Evolutionary conservation across 2,113 vertebrate genomes (phyloP), one percentile per base, ranked within the genome.

Genomic region (Pteruthius melanotis): DNA sequence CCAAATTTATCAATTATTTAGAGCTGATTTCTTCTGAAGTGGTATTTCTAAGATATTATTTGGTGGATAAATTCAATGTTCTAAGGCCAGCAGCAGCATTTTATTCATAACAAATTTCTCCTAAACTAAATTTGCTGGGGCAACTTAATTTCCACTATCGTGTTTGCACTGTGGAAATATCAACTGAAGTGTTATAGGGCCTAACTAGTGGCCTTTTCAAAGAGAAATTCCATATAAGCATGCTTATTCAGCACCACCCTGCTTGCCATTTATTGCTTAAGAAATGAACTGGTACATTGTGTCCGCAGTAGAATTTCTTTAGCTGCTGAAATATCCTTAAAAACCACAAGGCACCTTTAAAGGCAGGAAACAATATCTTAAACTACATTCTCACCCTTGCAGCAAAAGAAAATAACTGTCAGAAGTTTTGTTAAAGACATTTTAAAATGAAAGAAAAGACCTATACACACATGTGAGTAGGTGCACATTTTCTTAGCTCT

Each of bases 1-100:
- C 98, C 98, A 98, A 98, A 99, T 99, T 99, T 99, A 98, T 98
- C 98, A 98, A 99, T 99, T 98, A 98, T 99, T 99, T 99, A 98
- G 98, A 97, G 98, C 97, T 98, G 98, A 99, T 99, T 99, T 98
- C 98, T 99, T 99, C 98, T 98, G 98, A 99, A 99, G 98, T 98
- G 94, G 98, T 96, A 98, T 98, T 98, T 98, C 98, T 97, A 96
- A 98, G 98, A 99, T 99, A 99, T 99, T 99, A 98, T 99, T 99
- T 99, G 98, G 98, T 98, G 98, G 98, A 97, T 98, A 99, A 99
- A 99, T 99, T 98, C 98, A 99, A 99, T 99, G 99, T 98, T 98
- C 98, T 97, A 96, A 94, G 95, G 96, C 98, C 96, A 97, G 98
- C 97, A 98, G 97, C 97, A 97, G 97, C 94, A 95, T 98, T 98